Conservation (phyloP, 2,113 vertebrate genomes). For the Pachycephala philippinensis region DNA sequence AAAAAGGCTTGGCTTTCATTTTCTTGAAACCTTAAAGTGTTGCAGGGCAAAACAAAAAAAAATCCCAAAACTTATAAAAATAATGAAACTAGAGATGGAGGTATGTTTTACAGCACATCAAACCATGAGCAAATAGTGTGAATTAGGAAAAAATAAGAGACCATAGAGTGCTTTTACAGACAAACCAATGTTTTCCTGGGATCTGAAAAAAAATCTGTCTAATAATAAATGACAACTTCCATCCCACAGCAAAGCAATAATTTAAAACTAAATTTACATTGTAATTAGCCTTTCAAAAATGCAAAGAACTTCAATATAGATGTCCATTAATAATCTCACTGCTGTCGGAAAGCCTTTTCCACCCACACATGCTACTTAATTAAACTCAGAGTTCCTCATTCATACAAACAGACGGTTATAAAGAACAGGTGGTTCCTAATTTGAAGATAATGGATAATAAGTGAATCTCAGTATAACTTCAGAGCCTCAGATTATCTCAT, state of each 20-base stretch:
- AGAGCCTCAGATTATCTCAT: constrained; percentile 42
- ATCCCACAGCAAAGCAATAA: constrained; percentile 74
- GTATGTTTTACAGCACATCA: background rate
- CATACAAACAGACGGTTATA: constrained; percentile 59
- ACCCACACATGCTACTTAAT: constrained; percentile 78
- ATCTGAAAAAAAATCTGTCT: constrained; percentile 14
- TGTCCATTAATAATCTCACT: constrained; percentile 79
- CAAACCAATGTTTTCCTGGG: constrained; percentile 47
- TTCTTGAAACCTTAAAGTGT: background rate
- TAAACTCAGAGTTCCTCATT: constrained; percentile 73
- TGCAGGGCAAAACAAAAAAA: background rate
- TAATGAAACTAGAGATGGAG: background rate
- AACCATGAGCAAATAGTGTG: background rate
- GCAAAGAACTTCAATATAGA: constrained; percentile 75
- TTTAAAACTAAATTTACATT: constrained; percentile 80
- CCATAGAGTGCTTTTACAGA: constrained; percentile 1
- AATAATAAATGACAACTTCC: constrained; percentile 69
- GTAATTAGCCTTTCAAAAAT: constrained; percentile 81
- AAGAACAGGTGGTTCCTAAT: constrained; percentile 75
- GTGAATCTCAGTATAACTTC: constrained; percentile 52
- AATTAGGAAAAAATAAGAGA: constrained; percentile 26
- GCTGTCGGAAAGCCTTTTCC: constrained; percentile 69
- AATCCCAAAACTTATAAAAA: background rate
- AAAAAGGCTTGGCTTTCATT: background rate
- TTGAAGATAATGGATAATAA: constrained; percentile 68